These are phyloP conservation scores for Toxotes jaculatrix DNA, from an alignment of 2,113 vertebrate species.

Conservation along the genomic window DNA sequence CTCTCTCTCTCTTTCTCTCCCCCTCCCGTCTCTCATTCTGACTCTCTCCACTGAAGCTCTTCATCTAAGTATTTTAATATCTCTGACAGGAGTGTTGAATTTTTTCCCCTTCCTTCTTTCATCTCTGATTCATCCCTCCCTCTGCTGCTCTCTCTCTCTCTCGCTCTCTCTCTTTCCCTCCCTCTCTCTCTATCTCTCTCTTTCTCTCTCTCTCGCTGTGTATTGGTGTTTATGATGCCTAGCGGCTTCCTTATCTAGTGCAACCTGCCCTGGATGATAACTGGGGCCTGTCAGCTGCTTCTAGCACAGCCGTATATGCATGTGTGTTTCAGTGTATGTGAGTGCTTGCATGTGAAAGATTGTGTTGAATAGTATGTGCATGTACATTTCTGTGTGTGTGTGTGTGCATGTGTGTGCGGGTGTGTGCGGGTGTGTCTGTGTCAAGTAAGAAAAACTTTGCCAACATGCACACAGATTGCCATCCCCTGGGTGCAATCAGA, in stretches of 20 bases:
- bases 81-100: conserved; percentile 68
- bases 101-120: conserved; percentile 63
- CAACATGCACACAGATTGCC: conserved; percentile 33
- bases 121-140: conserved; percentile 65
- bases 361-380: neutral
- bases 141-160: conserved; percentile 12
- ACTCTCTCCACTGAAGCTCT: conserved; percentile 39
- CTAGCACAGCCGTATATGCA: conserved; percentile 11
- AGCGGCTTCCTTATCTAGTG: conserved; percentile 63
- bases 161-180: conserved; percentile 22
- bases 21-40: conserved; percentile 32
- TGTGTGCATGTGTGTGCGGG: neutral
- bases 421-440: neutral
- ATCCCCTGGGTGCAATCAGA: conserved; percentile 58
- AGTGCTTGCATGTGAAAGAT: conserved; percentile 36
- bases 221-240: conserved; percentile 73
- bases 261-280: conserved; percentile 70
- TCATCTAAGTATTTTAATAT: conserved; percentile 71
- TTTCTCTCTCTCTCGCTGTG: conserved; percentile 3
- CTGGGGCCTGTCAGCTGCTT: conserved; percentile 65
- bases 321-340: conserved; percentile 35
- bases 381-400: neutral
- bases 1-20: neutral
- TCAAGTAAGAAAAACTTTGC: conserved; percentile 32
- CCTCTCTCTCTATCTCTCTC: conserved; percentile 7